Evolutionary conservation across 1,140 invertebrate species (phyloP).

Genomic region (Aphelenchoides fujianensis): DNA sequence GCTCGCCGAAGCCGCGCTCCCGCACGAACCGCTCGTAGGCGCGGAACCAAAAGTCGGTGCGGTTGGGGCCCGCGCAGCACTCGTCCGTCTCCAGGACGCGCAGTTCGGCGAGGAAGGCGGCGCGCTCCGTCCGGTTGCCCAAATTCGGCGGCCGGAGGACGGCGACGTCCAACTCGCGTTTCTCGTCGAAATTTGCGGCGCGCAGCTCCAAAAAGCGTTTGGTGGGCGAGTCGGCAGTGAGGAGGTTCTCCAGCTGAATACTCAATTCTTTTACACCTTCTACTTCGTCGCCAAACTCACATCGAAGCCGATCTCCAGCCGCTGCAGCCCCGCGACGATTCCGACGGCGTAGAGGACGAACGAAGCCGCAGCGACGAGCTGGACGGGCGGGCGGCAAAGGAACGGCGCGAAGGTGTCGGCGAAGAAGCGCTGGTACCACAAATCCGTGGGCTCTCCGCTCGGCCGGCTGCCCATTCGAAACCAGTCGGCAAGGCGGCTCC

Average conservation of each 20-base stretch:
- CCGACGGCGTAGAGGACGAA: slow-evolving; percentile 37
- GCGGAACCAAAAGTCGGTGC: slow-evolving; percentile 56
- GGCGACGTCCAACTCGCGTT: slow-evolving; percentile 48
- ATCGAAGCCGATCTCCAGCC: slow-evolving; percentile 52
- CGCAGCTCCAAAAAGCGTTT: slow-evolving; percentile 40
- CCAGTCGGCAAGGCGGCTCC: neutral
- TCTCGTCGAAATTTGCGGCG: slow-evolving; percentile 35
- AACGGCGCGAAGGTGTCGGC: slow-evolving; percentile 48
- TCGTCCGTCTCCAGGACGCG: slow-evolving; percentile 40
- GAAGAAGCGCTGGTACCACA: slow-evolving; percentile 56
- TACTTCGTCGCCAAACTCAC: slow-evolving; percentile 40
- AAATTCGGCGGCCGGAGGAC: slow-evolving; percentile 50
- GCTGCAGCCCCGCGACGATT: slow-evolving; percentile 35
- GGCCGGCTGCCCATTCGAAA: slow-evolving; percentile 12
- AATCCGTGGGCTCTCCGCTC: neutral
- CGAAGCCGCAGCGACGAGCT: slow-evolving; percentile 34
- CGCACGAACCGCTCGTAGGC: slow-evolving; percentile 46
- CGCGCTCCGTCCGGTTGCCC: slow-evolving; percentile 31
- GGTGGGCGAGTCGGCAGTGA: slow-evolving; percentile 40
- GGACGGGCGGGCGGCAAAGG: slow-evolving; percentile 33
- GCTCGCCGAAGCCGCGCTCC: slow-evolving; percentile 43
- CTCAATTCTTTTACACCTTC: neutral
- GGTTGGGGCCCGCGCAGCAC: slow-evolving; percentile 43
- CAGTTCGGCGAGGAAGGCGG: slow-evolving; percentile 36
- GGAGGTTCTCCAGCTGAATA: slow-evolving; percentile 47